Conservation (phyloP, 2,797 vertebrate genomes). For the Pristis pectinata region DNA sequence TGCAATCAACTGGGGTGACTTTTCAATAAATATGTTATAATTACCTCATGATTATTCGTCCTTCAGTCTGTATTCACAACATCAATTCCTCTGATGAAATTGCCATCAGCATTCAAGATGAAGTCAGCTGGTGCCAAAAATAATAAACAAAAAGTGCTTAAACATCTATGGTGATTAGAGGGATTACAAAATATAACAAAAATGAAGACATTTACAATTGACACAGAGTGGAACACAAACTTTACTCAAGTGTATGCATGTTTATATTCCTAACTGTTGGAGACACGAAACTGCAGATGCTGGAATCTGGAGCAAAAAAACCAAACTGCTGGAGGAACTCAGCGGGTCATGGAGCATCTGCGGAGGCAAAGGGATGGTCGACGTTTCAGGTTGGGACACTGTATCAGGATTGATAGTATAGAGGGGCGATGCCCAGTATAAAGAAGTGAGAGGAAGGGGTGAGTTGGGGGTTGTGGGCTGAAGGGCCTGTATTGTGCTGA, state of each 20-base stretch:
- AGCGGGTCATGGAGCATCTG: no score
- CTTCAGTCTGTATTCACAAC: neutral
- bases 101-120: constrained; percentile 1
- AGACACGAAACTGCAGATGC: no score
- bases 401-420: no score
- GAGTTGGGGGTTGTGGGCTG: no score
- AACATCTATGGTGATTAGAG: neutral
- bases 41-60: constrained; percentile 23
- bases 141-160: neutral
- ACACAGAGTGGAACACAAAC: neutral
- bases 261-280: neutral
- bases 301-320: no score
- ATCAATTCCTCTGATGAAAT: constrained; percentile 3
- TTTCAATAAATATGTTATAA: constrained; percentile 20
- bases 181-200: neutral
- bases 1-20: constrained; percentile 26
- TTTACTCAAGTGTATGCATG: neutral
- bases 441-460: no score
- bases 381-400: no score
- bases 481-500: no score
- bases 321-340: no score
- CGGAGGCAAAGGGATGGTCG: no score
- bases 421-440: no score
- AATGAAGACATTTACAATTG: neutral
- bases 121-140: constrained; percentile 1